These are phyloP conservation scores for Ditylenchus dipsaci DNA, from an alignment of 1,140 invertebrate species.

Conservation along the genomic window DNA sequence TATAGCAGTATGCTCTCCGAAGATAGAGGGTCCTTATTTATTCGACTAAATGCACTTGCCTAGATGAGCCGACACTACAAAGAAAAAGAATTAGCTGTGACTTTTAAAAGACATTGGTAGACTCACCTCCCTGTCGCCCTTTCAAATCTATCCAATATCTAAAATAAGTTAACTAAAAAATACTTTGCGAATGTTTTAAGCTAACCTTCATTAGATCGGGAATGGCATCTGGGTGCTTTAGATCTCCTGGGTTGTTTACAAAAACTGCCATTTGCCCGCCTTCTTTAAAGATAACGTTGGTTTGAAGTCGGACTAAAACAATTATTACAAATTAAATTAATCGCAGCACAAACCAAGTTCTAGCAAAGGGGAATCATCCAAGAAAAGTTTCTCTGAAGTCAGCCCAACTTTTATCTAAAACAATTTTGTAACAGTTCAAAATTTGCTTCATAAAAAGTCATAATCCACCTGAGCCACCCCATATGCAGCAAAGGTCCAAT, in stretches of 20 bases:
- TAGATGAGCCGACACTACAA: conserved; percentile 48
- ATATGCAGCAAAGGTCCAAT: conserved; percentile 47
- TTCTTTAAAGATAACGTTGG: conserved; percentile 55
- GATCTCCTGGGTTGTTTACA: conserved; percentile 53
- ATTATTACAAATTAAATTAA: not conserved
- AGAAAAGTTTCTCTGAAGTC: conserved; percentile 53
- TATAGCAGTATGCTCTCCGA: too few relatives aligned
- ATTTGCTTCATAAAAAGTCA: too few relatives aligned
- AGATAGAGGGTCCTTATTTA: too few relatives aligned
- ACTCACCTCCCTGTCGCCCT: conserved; percentile 26
- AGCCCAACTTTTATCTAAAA: conserved; percentile 40
- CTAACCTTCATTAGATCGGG: conserved; percentile 44
- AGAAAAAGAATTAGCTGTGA: too few relatives aligned
- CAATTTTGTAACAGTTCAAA: not conserved
- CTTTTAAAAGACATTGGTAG: too few relatives aligned
- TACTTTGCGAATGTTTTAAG: not conserved
- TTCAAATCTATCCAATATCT: conserved; percentile 49
- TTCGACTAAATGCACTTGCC: too few relatives aligned
- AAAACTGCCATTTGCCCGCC: conserved; percentile 54
- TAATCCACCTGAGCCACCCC: conserved; percentile 6
- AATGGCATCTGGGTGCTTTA: conserved; percentile 43
- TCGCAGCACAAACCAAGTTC: conserved; percentile 27
- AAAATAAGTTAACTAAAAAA: not conserved
- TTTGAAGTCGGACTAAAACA: conserved; percentile 34
- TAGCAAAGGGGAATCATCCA: conserved; percentile 54